Evolutionary conservation across 2,888 invertebrate genomes (phyloP), one percentile per base, ranked within the genome.

Genomic region (Rhingia campestris): DNA sequence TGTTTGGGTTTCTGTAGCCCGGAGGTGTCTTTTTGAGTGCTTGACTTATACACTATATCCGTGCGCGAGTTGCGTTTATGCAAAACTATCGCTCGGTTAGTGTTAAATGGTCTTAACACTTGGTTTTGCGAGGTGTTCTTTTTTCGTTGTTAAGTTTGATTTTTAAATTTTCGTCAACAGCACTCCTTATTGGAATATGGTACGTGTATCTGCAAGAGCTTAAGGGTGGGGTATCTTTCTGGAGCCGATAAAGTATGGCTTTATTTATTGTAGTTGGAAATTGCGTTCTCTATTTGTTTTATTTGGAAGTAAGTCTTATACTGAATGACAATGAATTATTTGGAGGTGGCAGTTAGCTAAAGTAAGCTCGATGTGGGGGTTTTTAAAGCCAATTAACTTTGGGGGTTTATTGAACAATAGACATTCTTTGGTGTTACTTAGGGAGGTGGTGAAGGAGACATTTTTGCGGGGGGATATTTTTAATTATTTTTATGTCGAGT

Each of bases 81-180:
- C 82, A 82, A 82, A 82, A 41, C 67, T 45, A 58, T 39, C 39
- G 37, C 39, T 37, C 39, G 47, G 59, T 12, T 66, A 45, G 77
- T 79, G 73, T 69, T 82, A 79, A 79, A 82, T 82, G 73, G 67
- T 79, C 45, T 56, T 63, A 77, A 72, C 77, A 77, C 77, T 81
- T 74, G 54, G 53, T 35, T 41, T 30, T 41, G 58, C 6, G 22
- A 22, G 22, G 22, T 22, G 49, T 45, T 45, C 22, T 53, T 0
- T 58, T 14, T 12, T 56, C 37, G 22, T 33, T 49, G 53, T 33
- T 66, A 10, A 32, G 30, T 54, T 53, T n/a, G 53, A 14, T 41
- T 43, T 66, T 49, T 70, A 33, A 56, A 47, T 59, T 81, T 70
- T 43, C 41, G 59, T 72, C 41, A 51, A 59, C 47, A 67, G 32